phyloP scores from a whole-genome alignment of 2,113 vertebrate genomes.

The Murina feae region DNA sequence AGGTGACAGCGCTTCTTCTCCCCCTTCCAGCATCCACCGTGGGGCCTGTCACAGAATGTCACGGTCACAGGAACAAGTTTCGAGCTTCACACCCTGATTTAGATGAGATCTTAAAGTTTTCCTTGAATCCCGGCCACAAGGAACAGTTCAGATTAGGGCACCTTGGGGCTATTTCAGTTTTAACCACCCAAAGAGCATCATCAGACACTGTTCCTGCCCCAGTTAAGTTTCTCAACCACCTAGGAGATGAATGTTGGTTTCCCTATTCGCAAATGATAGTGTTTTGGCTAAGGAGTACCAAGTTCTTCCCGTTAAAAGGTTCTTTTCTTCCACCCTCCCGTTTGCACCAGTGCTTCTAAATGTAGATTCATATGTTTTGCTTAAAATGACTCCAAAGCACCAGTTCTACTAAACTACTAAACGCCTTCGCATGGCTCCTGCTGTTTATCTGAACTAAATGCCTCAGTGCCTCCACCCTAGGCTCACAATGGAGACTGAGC shows the following conservation, averaged over 20 bases:
- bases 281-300: neutral
- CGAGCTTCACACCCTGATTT: neutral
- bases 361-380: neutral
- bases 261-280: neutral
- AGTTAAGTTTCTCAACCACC: rapidly evolving
- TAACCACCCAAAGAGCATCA: neutral
- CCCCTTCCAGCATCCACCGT: neutral
- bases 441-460: neutral
- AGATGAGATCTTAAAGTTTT: neutral
- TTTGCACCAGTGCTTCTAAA: neutral
- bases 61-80: neutral
- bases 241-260: neutral
- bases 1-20: neutral
- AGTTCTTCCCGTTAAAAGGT: neutral
- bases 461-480: neutral
- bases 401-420: too few species aligned
- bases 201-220: neutral
- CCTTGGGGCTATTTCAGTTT: neutral
- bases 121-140: neutral
- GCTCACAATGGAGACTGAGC: neutral
- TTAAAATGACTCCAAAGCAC: neutral
- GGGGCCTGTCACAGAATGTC: neutral
- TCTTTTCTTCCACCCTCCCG: neutral
- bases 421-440: neutral
- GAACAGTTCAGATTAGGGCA: neutral